These are phyloP conservation scores for Melanerpes formicivorus DNA, from an alignment of 2,113 vertebrate species.

Conservation along the genomic window DNA sequence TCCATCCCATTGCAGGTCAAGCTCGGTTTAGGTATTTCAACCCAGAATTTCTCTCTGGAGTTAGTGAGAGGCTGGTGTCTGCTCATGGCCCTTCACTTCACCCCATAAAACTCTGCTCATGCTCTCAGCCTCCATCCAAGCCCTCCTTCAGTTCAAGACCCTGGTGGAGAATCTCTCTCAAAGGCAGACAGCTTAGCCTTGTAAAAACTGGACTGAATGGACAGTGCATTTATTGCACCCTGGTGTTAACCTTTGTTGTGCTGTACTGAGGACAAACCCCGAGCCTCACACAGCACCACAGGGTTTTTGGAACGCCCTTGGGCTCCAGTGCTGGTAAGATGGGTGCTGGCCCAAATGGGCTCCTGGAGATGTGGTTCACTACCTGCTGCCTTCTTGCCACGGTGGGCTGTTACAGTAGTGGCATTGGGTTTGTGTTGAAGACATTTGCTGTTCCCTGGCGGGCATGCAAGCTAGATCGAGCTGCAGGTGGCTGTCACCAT, in stretches of 20 bases:
- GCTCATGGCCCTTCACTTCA: rapidly evolving
- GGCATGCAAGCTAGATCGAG: background rate
- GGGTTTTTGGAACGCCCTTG: background rate
- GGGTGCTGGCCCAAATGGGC: background rate
- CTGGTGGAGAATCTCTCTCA: background rate
- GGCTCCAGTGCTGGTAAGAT: background rate
- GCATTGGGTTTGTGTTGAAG: background rate
- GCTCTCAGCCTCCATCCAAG: rapidly evolving
- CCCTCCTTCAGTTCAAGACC: background rate
- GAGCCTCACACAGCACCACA: rapidly evolving
- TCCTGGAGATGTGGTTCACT: background rate
- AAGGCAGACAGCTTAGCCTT: background rate
- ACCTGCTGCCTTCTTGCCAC: background rate
- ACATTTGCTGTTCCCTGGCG: background rate
- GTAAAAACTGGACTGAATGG: background rate
- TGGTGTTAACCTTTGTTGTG: background rate
- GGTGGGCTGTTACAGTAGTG: rapidly evolving
- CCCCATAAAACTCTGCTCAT: background rate
- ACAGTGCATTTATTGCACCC: background rate
- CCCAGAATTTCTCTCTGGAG: background rate
- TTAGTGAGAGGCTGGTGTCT: rapidly evolving
- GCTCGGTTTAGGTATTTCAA: background rate
- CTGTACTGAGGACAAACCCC: background rate
- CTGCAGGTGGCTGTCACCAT: background rate
- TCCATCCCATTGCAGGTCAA: background rate